Conservation (phyloP, 2,888 invertebrate species). For the Scaptomyza reducta region DNA sequence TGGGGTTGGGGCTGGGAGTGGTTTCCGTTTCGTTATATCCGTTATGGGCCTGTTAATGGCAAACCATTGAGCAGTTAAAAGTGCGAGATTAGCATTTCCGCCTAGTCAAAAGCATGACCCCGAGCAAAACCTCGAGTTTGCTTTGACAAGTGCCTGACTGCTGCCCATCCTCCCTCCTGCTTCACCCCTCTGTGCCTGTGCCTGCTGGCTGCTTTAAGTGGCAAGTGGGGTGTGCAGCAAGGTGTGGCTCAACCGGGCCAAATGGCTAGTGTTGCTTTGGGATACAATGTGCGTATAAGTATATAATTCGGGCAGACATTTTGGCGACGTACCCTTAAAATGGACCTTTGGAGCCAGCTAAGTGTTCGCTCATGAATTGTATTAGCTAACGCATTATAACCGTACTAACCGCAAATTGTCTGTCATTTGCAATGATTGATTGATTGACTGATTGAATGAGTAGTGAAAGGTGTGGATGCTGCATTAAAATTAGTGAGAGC, state of each 20-base stretch:
- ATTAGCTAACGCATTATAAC: slow-evolving; percentile 42
- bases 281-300: too few species aligned
- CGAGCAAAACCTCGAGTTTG: slow-evolving; percentile 17
- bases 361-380: slow-evolving; percentile 30
- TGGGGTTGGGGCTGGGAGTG: neutral
- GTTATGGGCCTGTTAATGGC: slow-evolving; percentile 75
- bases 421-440: slow-evolving; percentile 61
- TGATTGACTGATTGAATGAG: slow-evolving; percentile 1
- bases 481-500: slow-evolving; percentile 5
- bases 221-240: slow-evolving; percentile 17
- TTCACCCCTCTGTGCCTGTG: neutral
- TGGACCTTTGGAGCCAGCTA: neutral
- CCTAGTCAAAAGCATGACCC: slow-evolving; percentile 37
- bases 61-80: slow-evolving; percentile 72
- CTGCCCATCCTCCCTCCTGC: neutral
- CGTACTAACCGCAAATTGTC: slow-evolving; percentile 48
- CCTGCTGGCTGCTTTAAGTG: slow-evolving; percentile 36
- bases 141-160: slow-evolving; percentile 41
- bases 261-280: too few species aligned
- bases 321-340: slow-evolving; percentile 28
- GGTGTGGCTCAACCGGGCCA: too few species aligned
- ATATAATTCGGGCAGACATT: slow-evolving; percentile 34
- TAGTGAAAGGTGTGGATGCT: slow-evolving; percentile 24
- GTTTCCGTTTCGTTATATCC: slow-evolving; percentile 46
- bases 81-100: slow-evolving; percentile 69